These are phyloP conservation scores for Actinernus sp. DNA, from an alignment of 92 coral and sea anemone genomes.

Conservation along the genomic window DNA sequence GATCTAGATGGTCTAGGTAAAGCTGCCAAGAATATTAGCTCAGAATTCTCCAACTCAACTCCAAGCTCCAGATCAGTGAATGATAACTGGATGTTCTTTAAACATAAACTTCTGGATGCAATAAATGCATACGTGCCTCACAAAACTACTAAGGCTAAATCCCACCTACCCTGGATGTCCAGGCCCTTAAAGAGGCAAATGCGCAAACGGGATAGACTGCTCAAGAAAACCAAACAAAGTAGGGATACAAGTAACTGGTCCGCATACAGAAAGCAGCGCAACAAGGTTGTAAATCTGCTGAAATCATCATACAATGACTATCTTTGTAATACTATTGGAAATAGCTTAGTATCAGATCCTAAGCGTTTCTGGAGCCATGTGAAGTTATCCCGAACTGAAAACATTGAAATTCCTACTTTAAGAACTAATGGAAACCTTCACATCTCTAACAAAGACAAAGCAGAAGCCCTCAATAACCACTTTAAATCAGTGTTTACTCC, in stretches of 20 bases:
- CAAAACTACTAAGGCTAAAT: neutral
- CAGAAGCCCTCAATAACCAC: conserved; percentile 26
- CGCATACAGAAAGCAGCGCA: conserved; percentile 3
- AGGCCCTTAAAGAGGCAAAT: neutral
- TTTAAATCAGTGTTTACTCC: conserved; percentile 21
- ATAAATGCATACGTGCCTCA: neutral
- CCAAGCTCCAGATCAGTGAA: neutral
- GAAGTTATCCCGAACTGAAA: conserved; percentile 10
- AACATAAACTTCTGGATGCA: neutral
- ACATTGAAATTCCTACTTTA: conserved; percentile 29
- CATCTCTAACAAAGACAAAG: conserved; percentile 40
- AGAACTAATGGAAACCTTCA: conserved; percentile 6
- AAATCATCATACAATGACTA: conserved; percentile 11
- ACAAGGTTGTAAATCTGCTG: conserved; percentile 10
- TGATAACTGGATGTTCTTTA: neutral
- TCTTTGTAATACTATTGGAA: conserved; percentile 27
- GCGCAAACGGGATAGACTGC: neutral
- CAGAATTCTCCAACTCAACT: conserved; percentile 5
- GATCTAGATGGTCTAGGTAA: conserved; percentile 28
- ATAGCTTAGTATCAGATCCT: conserved; percentile 28
- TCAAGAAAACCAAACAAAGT: neutral
- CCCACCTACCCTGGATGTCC: neutral
- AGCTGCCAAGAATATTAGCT: conserved; percentile 10
- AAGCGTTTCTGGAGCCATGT: conserved; percentile 38
- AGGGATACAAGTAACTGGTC: neutral